Conservation (phyloP, 30 jellyfish, hydroid and myxozoan genomes). For the Aurelia sp. region DNA sequence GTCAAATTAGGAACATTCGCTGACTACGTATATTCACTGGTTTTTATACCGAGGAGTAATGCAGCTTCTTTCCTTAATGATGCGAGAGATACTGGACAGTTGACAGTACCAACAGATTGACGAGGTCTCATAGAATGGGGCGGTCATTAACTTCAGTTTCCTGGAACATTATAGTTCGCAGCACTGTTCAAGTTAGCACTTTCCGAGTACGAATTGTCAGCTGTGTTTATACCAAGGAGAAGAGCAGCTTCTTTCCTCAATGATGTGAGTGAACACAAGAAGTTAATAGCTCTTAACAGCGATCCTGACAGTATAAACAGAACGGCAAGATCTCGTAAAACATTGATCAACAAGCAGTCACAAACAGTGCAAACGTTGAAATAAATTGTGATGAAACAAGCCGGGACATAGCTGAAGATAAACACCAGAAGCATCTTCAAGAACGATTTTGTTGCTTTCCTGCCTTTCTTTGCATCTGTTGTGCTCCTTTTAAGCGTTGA, state of each 20-base stretch:
- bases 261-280: constrained; percentile 28
- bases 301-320: constrained; percentile 60
- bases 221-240: constrained; percentile 10
- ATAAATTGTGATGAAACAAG: constrained; percentile 52
- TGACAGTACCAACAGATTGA: too few relatives aligned
- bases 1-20: too few relatives aligned
- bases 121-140: too few relatives aligned
- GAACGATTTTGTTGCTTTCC: constrained; percentile 51
- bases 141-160: too few relatives aligned
- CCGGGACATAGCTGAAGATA: constrained; percentile 65
- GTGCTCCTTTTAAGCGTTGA: constrained; percentile 13
- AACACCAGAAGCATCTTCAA: constrained; percentile 61
- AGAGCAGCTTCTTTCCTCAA: constrained; percentile 28
- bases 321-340: constrained; percentile 55
- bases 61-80: too few relatives aligned
- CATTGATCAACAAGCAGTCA: constrained; percentile 32
- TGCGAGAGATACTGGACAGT: too few relatives aligned
- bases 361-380: constrained; percentile 49
- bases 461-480: constrained; percentile 8
- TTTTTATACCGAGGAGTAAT: too few relatives aligned
- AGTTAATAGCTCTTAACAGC: constrained; percentile 63
- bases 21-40: too few relatives aligned
- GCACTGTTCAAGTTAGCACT: not conserved
- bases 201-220: constrained; percentile 15
- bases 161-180: too few relatives aligned